phyloP scores from a whole-genome alignment of 2,888 invertebrate genomes.

The Drosophila parthenogenetica region DNA sequence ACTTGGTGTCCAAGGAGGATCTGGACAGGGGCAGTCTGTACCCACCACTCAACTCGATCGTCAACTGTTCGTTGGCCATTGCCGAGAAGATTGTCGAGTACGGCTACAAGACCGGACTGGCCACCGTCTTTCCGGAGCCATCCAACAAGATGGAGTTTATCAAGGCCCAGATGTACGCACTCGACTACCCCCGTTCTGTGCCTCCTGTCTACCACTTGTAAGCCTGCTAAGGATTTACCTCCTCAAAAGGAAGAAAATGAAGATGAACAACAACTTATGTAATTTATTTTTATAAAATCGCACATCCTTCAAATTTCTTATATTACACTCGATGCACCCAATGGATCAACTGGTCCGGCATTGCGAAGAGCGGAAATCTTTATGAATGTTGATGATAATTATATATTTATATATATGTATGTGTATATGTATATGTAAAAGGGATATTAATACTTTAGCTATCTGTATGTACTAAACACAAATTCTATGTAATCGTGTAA shows the following conservation, averaged over 20 bases:
- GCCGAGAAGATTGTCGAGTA: constrained; percentile 92
- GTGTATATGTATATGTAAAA: constrained; percentile 53
- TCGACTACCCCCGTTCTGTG: constrained; percentile 88
- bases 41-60: constrained; percentile 94
- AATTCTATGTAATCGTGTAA: constrained; percentile 71
- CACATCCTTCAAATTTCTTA: constrained; percentile 32
- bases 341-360: constrained; percentile 12
- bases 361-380: constrained; percentile 8
- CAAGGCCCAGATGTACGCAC: constrained; percentile 92
- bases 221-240: constrained; percentile 21
- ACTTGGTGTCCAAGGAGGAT: constrained; percentile 92
- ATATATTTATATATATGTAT: constrained; percentile 14
- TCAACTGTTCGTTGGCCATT: constrained; percentile 94
- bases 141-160: constrained; percentile 90
- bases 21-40: constrained; percentile 94
- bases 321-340: constrained; percentile 2
- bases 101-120: constrained; percentile 91
- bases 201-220: constrained; percentile 86
- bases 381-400: constrained; percentile 42
- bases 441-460: constrained; percentile 72
- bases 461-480: constrained; percentile 54
- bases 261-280: constrained; percentile 52
- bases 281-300: constrained; percentile 70
- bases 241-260: constrained; percentile 21
- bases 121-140: constrained; percentile 92